Conservation (phyloP, 2,113 vertebrate species). For the Oreochromis aureus region DNA sequence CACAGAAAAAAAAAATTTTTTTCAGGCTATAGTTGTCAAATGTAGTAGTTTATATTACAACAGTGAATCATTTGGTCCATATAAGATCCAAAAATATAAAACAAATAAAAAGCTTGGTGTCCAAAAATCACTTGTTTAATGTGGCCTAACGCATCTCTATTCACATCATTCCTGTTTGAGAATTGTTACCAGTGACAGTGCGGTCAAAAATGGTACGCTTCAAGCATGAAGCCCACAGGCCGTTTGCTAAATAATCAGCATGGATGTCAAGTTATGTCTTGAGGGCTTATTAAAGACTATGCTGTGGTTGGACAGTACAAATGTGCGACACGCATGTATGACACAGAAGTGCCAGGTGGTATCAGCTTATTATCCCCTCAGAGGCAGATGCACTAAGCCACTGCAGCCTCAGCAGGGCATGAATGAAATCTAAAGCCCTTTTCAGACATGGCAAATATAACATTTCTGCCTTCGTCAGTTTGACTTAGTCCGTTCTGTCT, state of each 20-base stretch:
- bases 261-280: not conserved
- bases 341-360: slow-evolving; percentile 49
- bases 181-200: not conserved
- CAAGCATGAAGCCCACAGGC: not conserved
- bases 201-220: not conserved
- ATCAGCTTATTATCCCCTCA: slow-evolving; percentile 3
- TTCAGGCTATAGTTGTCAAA: not conserved
- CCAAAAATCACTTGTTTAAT: not conserved
- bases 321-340: slow-evolving; percentile 13
- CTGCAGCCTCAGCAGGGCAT: not conserved
- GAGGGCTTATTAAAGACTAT: not conserved
- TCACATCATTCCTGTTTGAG: not conserved
- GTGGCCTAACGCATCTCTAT: not conserved
- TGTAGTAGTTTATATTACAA: not conserved
- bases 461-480: not conserved
- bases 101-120: not conserved
- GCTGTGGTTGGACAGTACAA: slow-evolving; percentile 3
- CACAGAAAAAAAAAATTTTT: not conserved
- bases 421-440: not conserved
- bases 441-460: not conserved
- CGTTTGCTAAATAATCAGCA: slow-evolving; percentile 2
- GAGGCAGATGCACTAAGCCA: slow-evolving; percentile 7
- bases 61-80: not conserved
- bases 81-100: not conserved
- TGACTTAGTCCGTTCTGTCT: not conserved